Evolutionary conservation across 2,888 invertebrate species (phyloP).

Genomic region (Erebia ligea): DNA sequence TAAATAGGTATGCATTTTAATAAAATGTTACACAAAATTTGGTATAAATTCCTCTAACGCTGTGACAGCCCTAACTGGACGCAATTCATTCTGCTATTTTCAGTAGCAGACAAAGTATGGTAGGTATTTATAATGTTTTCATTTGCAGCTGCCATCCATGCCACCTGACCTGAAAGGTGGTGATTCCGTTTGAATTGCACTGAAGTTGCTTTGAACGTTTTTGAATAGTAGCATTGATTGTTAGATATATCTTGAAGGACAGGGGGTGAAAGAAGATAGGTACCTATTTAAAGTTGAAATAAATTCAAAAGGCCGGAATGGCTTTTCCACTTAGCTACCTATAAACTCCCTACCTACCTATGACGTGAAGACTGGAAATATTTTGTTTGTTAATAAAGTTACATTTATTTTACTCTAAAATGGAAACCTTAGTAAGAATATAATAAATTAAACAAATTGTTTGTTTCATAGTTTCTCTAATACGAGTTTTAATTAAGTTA

Average conservation of each 20-base stretch:
- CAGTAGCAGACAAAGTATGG: constrained; percentile 36
- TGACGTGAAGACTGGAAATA: too few species aligned
- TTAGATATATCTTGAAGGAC: neutral
- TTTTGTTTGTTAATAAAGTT: too few species aligned
- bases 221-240: neutral
- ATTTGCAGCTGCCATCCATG: constrained; percentile 50
- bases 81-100: constrained; percentile 22
- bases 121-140: constrained; percentile 43
- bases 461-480: neutral
- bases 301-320: too few species aligned
- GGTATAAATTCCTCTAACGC: too few species aligned
- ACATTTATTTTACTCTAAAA: too few species aligned
- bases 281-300: neutral
- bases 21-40: too few species aligned
- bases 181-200: neutral
- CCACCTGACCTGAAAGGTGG: constrained; percentile 43
- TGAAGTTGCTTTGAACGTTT: neutral
- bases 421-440: neutral
- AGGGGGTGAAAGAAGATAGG: neutral
- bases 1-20: too few species aligned
- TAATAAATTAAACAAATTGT: neutral
- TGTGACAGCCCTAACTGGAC: constrained; percentile 9
- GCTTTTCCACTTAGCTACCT: too few species aligned
- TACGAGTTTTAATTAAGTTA: neutral
- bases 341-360: too few species aligned